Conservation (phyloP, 2,888 invertebrate species). For the Danaus chrysippus region DNA sequence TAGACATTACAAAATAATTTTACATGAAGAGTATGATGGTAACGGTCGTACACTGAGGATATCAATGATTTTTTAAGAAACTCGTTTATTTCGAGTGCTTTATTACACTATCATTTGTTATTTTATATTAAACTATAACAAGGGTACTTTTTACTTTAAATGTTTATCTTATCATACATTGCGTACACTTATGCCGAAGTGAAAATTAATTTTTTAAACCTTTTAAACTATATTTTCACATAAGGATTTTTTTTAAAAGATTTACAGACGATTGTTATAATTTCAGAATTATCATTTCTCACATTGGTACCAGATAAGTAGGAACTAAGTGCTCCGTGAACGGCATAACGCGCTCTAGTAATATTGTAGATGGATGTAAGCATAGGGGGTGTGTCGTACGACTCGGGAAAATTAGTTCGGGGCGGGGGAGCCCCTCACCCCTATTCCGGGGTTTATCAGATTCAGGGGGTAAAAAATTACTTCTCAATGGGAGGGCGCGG, state of each 20-base stretch:
- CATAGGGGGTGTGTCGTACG: conserved; percentile 77
- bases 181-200: too few relatives aligned
- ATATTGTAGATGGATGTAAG: conserved; percentile 79
- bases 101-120: too few relatives aligned
- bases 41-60: too few relatives aligned
- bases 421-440: conserved; percentile 72
- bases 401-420: conserved; percentile 78
- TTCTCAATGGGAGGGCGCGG: conserved; percentile 75
- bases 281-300: conserved; percentile 61
- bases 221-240: too few relatives aligned
- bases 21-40: too few relatives aligned
- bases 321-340: conserved; percentile 71
- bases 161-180: too few relatives aligned
- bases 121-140: too few relatives aligned
- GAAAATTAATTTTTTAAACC: too few relatives aligned
- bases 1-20: too few relatives aligned
- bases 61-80: too few relatives aligned
- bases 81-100: too few relatives aligned
- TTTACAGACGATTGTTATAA: conserved; percentile 37
- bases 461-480: conserved; percentile 77
- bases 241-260: background rate
- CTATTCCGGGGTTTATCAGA: conserved; percentile 71
- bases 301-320: conserved; percentile 62
- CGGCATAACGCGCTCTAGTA: conserved; percentile 77
- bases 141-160: too few relatives aligned